phyloP scores from a whole-genome alignment of 2,113 vertebrate genomes.

The Aegithalos caudatus region DNA sequence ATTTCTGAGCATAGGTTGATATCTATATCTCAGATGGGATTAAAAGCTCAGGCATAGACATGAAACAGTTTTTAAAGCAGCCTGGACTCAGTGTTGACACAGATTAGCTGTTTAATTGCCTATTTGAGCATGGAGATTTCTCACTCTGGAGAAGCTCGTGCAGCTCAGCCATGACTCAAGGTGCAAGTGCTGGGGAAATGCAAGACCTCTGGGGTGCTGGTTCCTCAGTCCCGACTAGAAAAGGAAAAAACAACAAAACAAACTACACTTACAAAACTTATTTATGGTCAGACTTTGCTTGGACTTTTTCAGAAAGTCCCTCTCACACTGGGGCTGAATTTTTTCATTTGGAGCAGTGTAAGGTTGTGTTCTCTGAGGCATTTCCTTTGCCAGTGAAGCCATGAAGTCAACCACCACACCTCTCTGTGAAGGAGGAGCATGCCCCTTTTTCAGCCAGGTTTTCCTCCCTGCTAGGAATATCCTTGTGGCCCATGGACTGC shows the following conservation, averaged over 20 bases:
- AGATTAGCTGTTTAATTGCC: background rate
- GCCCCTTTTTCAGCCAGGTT: background rate
- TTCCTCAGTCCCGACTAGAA: background rate
- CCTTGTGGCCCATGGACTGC: no score
- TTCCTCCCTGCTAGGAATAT: background rate
- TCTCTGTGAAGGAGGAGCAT: background rate
- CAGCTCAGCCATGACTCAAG: background rate
- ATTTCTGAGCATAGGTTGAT: background rate
- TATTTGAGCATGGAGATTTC: background rate
- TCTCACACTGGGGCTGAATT: background rate
- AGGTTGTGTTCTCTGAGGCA: background rate
- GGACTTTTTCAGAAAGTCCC: background rate
- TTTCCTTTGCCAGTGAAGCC: background rate
- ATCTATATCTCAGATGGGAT: background rate
- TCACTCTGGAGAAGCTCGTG: background rate
- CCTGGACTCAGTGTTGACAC: background rate
- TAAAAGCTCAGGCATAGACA: background rate
- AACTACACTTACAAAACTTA: background rate
- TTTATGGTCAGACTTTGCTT: background rate
- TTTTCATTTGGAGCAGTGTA: background rate
- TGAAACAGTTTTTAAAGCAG: background rate
- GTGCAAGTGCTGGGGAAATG: background rate
- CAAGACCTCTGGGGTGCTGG: background rate
- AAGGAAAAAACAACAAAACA: background rate
- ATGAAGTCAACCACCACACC: accelerated